Base-by-base conservation (phyloP, 2,113 vertebrate genomes). In the Casuarius casuarius region DNA sequence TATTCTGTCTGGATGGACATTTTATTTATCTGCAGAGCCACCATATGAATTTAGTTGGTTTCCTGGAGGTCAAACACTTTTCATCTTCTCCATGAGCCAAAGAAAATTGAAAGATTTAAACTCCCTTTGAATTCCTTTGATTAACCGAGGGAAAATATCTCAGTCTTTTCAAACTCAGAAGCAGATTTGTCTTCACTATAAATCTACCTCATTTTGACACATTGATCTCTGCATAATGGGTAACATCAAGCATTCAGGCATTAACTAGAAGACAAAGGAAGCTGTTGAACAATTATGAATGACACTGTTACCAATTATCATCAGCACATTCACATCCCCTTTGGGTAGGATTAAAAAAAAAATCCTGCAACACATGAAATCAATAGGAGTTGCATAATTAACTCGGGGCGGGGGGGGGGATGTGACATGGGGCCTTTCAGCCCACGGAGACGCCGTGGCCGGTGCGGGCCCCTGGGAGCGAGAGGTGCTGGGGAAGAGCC, bases 61-160 rank as follows among this genome's bases (percentile, higher is more conserved):
- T 92, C 76, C 74, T 83, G 66, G 87, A 92, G 95, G 94, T 97
- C 97, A 92, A 80, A 95, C 16, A 13, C 84, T 77, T 96, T 94
- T 92, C 91, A 88, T 96, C 89, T 92, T 70, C 67, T 89, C 89
- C 87, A 70, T 51, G 63, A 96, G 78, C 78, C 81, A 91, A 92
- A 89, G 84, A 94, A 96, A 95, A 96, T 71, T 18, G 91, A 77
- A 85, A 94, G 92, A 92, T 95, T 97, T 92, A 94, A 95, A 80
- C 31, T 74, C 51, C 25, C 67, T 96, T 95, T 92, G 89, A 95
- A 95, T 91, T 90, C 71, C 78, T 91, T 91, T 95, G 84, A 92
- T 92, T 92, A 96, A 95, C 75, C 88, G 63, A 23, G n/a, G 63
- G 74, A 74, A 95, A 95, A 94, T 74, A 80, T 66, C 67, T 85